Base-by-base conservation (phyloP, 2,797 vertebrate genomes). In the Clarias laeviceps region DNA sequence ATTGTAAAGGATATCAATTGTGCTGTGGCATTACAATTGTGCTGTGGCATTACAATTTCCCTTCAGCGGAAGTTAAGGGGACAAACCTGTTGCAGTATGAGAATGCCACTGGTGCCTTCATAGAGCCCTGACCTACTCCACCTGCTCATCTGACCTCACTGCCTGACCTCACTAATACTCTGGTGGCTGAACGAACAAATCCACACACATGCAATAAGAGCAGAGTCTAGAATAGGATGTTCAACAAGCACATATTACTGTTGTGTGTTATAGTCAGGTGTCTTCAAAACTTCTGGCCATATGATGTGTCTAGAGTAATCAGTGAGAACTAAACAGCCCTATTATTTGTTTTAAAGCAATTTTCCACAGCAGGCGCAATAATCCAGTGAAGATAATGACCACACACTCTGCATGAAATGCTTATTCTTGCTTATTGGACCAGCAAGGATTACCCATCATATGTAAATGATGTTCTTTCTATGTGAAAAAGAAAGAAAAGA, bases 381-480 rank as follows among this genome's bases (percentile, higher is more conserved):
- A 27, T 54, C n/a, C n/a, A 56, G n/a, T 29, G 22, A 72, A 72
- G 37, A 72, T 45, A 45, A 72, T 45, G 22, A 45, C 32, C 50
- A 78, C 37, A 59, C 29, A 82, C 86, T 86, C 79, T 64, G 65
- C 32, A 77, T 68, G 45, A 78, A 40, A 32, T 73, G 59, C 59
- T 40, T 3, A 50, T 54, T 50, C 70, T 29, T 54, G 37, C 70
- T 80, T 34, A 32, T 64, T 74, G 62, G 57, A 56, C 14, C 80
- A 86, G 70, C 69, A 40, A 65, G 32, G 82, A 85, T 84, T 83
- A 81, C 20, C 77, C 6, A 82, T 81, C 34, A 65, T 59, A 34
- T 54, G 12, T 77, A 7, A 59, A 22, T 14, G 11, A 77, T 56
- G 50, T 3, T 15, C 18, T 59, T 59, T 34, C 54, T 22, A 27